Evolutionary conservation across 2,113 vertebrate genomes (phyloP).

Genomic region (Catharus minimus): DNA sequence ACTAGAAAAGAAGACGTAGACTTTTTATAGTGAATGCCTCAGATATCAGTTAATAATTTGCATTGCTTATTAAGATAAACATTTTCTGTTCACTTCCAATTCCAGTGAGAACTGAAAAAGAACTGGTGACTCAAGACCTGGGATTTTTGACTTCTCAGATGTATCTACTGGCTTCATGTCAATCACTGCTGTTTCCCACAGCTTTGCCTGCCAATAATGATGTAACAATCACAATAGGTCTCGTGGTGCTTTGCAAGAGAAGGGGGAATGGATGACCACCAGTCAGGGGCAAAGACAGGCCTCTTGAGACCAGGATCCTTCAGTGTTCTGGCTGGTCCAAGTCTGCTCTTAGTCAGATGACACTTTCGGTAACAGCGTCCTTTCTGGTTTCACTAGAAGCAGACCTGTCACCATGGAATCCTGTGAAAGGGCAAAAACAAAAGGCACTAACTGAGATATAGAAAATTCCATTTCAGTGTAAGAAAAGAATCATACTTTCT

Average conservation of each 20-base stretch:
- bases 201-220: background rate
- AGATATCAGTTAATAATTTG: background rate
- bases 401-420: background rate
- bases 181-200: background rate
- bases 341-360: background rate
- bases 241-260: background rate
- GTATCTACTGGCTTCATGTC: background rate
- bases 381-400: background rate
- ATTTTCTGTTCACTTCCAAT: background rate
- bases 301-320: background rate
- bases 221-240: background rate
- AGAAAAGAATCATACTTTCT: background rate
- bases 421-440: background rate
- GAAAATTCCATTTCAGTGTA: background rate
- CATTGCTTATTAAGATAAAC: background rate
- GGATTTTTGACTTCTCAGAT: background rate
- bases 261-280: background rate
- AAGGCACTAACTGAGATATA: background rate
- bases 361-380: background rate
- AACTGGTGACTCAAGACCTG: background rate
- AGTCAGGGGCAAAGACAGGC: background rate
- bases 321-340: background rate
- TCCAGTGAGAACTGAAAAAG: background rate
- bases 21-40: background rate
- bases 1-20: background rate